phyloP scores from a whole-genome alignment of 2,888 invertebrate species.

The Liopterus haemorrhoidalis region DNA sequence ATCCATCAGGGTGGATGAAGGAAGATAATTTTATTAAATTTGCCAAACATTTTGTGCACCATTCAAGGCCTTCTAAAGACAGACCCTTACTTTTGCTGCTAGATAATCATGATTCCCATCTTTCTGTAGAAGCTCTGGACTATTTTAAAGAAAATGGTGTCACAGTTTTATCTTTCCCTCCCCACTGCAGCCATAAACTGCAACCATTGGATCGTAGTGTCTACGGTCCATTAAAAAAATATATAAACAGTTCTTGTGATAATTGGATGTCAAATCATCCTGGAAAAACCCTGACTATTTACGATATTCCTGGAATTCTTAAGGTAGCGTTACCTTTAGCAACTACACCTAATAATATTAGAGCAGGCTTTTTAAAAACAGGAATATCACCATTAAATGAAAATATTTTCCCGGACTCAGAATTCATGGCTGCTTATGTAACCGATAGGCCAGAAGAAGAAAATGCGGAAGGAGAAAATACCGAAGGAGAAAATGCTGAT shows the following conservation, averaged over 20 bases:
- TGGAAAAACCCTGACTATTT: constrained; percentile 27
- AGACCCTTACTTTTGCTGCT: constrained; percentile 26
- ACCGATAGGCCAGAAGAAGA: constrained; percentile 11
- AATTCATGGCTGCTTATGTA: constrained; percentile 14
- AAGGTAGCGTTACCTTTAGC: constrained; percentile 14
- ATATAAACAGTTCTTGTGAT: constrained; percentile 22
- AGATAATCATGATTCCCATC: constrained; percentile 29
- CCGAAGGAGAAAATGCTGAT: too few relatives aligned
- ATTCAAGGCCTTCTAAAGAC: constrained; percentile 15
- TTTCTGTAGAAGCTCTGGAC: constrained; percentile 19
- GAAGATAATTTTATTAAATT: constrained; percentile 26
- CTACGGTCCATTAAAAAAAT: constrained; percentile 28
- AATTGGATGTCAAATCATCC: constrained; percentile 28
- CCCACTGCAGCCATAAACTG: constrained; percentile 26
- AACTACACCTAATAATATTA: constrained; percentile 15
- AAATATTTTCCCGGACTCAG: constrained; percentile 12
- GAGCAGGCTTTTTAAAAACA: constrained; percentile 15
- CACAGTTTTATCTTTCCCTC: constrained; percentile 21
- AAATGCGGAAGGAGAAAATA: too few relatives aligned
- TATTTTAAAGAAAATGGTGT: constrained; percentile 25
- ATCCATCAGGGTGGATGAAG: constrained; percentile 33
- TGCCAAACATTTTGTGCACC: constrained; percentile 30
- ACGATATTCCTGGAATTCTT: constrained; percentile 24
- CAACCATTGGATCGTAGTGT: constrained; percentile 30
- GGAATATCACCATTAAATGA: constrained; percentile 13